These are phyloP conservation scores for Stichopus chloronotus DNA, from an alignment of 35 echinoderm and acorn worm genomes.

Conservation along the genomic window DNA sequence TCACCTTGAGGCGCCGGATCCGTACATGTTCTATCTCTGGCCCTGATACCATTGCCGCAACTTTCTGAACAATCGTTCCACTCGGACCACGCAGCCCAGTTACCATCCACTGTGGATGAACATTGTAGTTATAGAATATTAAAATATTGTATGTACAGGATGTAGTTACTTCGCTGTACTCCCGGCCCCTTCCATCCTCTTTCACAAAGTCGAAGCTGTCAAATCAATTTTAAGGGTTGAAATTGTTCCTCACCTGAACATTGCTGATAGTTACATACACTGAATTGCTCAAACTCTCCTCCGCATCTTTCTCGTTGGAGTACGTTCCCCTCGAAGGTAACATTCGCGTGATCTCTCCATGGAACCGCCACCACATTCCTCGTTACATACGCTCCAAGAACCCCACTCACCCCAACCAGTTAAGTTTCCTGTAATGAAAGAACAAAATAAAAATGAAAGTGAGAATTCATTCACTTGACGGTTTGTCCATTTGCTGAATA, in stretches of 20 bases:
- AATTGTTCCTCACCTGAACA: conserved; percentile 54
- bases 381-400: conserved; percentile 41
- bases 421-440: conserved; percentile 27
- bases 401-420: conserved; percentile 53
- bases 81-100: conserved; percentile 68
- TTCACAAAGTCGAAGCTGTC: not conserved
- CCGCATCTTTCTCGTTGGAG: conserved; percentile 23
- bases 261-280: conserved; percentile 49
- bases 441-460: not conserved
- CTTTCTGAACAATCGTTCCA: conserved; percentile 71
- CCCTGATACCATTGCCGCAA: conserved; percentile 68
- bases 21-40: conserved; percentile 84
- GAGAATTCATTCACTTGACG: not conserved
- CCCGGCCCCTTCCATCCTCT: not conserved
- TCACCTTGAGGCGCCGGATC: conserved; percentile 76
- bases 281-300: conserved; percentile 62
- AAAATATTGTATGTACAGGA: not conserved
- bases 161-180: not conserved
- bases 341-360: conserved; percentile 24
- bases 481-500: not conserved
- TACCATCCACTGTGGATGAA: conserved; percentile 20
- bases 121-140: not conserved
- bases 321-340: not conserved
- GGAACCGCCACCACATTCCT: conserved; percentile 43
- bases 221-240: not conserved